These are phyloP conservation scores for Lithobius niger DNA, from an alignment of 1,140 invertebrate species.

Conservation along the genomic window DNA sequence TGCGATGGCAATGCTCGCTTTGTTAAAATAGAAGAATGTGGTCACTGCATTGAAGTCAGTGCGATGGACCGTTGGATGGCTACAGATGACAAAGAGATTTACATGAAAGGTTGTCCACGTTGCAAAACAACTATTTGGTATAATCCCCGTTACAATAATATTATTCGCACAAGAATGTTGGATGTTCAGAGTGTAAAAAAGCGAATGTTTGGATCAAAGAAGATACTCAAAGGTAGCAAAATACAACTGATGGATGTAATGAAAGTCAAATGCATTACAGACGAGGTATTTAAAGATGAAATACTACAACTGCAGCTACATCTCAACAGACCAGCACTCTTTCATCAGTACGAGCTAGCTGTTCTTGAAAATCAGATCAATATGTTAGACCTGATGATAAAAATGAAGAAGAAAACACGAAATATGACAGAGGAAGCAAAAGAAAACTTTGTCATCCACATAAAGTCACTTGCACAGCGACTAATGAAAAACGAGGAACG, in stretches of 20 bases:
- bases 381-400: neutral
- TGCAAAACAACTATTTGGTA: conserved; percentile 46
- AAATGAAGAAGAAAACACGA: conserved; percentile 9
- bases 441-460: neutral
- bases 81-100: conserved; percentile 25
- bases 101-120: conserved; percentile 44
- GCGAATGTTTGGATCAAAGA: conserved; percentile 20
- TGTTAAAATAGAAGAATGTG: conserved; percentile 46
- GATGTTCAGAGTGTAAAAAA: conserved; percentile 43
- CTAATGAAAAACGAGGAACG: neutral
- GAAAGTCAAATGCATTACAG: neutral
- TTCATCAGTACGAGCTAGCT: neutral
- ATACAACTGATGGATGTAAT: conserved; percentile 8
- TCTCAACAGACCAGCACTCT: neutral
- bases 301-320: neutral
- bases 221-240: conserved; percentile 13
- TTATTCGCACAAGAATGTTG: conserved; percentile 38
- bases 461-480: neutral
- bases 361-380: conserved; percentile 11
- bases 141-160: conserved; percentile 43
- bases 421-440: neutral
- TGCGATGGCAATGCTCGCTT: conserved; percentile 35
- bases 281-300: neutral
- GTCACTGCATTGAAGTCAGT: conserved; percentile 41
- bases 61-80: conserved; percentile 33